These are phyloP conservation scores for Calcarius ornatus DNA, from an alignment of 2,113 vertebrate genomes.

Conservation along the genomic window DNA sequence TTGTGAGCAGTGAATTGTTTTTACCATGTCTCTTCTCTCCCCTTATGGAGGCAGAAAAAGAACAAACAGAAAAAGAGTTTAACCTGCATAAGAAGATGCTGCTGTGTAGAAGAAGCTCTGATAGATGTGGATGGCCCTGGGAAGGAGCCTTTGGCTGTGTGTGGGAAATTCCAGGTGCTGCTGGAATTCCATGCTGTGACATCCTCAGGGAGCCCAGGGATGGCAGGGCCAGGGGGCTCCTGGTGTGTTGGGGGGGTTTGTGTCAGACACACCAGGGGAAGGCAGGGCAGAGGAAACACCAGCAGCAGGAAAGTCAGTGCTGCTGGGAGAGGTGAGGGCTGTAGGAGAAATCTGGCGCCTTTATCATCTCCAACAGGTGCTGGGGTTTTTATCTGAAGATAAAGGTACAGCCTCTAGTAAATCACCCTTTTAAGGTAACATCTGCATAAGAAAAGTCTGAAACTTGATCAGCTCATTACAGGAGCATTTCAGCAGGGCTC, in stretches of 20 bases:
- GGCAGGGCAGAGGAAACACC: background rate
- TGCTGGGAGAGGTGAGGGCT: background rate
- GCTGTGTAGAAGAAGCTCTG: rapidly evolving
- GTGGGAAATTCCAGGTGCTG: background rate
- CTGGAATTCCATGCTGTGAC: background rate
- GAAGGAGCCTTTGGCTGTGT: background rate
- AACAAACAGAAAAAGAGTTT: background rate
- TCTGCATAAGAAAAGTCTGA: background rate
- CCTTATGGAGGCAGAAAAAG: rapidly evolving
- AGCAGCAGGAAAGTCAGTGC: background rate
- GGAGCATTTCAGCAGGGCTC: background rate
- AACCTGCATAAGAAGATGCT: background rate
- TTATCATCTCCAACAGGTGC: background rate
- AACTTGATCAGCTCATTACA: background rate
- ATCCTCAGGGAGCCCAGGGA: background rate
- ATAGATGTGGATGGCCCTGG: background rate
- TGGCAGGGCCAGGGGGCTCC: rapidly evolving
- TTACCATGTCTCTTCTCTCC: background rate
- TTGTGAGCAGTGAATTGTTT: background rate
- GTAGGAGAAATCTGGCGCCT: background rate
- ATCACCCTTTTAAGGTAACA: background rate
- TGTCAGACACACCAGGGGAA: rapidly evolving
- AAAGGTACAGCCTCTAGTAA: background rate
- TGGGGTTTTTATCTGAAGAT: background rate
- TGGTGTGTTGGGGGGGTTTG: rapidly evolving